Evolutionary conservation across 2,113 vertebrate species (phyloP).

Genomic region (Ia io): DNA sequence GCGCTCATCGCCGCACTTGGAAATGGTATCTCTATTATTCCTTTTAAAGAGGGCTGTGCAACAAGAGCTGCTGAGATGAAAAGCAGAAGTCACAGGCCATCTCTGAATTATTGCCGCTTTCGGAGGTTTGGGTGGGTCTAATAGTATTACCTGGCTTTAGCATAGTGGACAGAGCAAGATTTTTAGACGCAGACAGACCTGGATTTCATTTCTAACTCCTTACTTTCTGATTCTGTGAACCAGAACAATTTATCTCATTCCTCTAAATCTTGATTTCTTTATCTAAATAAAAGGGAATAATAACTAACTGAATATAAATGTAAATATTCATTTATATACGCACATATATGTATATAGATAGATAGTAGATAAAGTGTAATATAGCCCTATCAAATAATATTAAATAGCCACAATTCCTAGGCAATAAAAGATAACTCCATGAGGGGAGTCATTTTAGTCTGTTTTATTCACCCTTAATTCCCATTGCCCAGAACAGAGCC

Average conservation of each 20-base stretch:
- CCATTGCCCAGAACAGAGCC: not conserved
- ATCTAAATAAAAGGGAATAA: not conserved
- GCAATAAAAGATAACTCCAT: not conserved
- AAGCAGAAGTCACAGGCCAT: not conserved
- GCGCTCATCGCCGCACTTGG: constrained; percentile 69
- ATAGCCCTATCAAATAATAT: not conserved
- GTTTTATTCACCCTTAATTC: not conserved
- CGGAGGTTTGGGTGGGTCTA: not conserved
- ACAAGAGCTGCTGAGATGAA: not conserved
- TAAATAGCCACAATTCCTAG: not conserved
- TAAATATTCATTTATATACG: not conserved
- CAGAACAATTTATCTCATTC: not conserved
- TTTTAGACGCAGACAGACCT: not conserved
- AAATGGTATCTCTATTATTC: constrained; percentile 77
- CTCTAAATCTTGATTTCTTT: not conserved
- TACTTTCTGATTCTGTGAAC: not conserved
- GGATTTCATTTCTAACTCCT: not conserved
- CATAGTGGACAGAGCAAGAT: not conserved
- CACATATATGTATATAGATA: too few species aligned
- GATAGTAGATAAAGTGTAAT: not conserved
- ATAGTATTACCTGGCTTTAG: not conserved
- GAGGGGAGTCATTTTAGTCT: not conserved
- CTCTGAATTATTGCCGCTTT: not conserved
- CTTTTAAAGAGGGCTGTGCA: constrained; percentile 79
- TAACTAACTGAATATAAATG: not conserved